A percentile compares a stretch with the other conserved stretches of the same genome.
Conservation (phyloP, 2,797 vertebrate genomes). For the Mormyrops boulengeri region DNA sequence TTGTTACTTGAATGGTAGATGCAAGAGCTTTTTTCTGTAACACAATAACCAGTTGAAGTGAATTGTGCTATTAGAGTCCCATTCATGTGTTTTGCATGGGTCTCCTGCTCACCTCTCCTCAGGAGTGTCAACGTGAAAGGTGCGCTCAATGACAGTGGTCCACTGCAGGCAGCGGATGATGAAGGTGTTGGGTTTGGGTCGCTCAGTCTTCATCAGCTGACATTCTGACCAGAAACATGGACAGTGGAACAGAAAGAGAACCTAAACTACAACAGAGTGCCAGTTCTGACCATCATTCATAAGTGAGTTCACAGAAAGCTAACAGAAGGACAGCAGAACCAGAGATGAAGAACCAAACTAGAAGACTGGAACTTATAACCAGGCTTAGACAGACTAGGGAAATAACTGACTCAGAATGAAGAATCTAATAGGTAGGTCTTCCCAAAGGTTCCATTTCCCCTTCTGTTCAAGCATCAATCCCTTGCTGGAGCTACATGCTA, state of each 20-base stretch:
- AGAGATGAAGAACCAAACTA: not conserved
- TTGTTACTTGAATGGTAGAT: not conserved
- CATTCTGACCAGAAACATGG: not conserved
- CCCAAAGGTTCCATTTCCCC: not conserved
- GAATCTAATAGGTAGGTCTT: not conserved
- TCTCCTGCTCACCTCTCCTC: not conserved
- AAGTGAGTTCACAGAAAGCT: not conserved
- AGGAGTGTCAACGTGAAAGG: not conserved
- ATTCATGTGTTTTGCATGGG: not conserved
- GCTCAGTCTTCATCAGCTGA: constrained; percentile 1
- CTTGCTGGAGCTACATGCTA: not conserved
- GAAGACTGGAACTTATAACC: not conserved
- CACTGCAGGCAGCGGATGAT: constrained; percentile 1
- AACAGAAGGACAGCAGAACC: not conserved
- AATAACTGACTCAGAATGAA: not conserved
- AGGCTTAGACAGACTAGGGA: not conserved
- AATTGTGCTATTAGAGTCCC: not conserved
- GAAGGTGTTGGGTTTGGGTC: not conserved
- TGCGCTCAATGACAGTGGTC: not conserved
- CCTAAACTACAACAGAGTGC: not conserved
- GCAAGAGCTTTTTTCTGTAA: not conserved
- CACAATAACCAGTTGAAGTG: not conserved
- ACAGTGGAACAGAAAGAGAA: not conserved
- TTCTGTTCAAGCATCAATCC: not conserved
- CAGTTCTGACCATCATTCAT: not conserved